These are phyloP conservation scores for Eupithecia subumbrata DNA, from an alignment of 2,888 invertebrate genomes.

Conservation along the genomic window DNA sequence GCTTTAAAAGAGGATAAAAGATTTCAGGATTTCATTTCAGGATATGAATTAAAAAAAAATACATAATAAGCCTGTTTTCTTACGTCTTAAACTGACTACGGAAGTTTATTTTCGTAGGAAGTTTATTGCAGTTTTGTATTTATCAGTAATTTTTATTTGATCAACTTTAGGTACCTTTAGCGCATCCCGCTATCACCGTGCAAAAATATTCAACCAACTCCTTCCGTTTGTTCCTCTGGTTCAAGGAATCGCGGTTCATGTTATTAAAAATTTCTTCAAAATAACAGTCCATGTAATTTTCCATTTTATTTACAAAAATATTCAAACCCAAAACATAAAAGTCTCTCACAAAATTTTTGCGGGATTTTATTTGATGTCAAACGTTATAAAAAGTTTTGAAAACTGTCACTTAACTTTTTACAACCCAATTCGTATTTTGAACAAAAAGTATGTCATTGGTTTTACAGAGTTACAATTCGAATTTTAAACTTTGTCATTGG, in stretches of 20 bases:
- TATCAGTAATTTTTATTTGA: no score
- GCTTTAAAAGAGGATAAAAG: no score
- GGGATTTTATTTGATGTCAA: constrained; percentile 2
- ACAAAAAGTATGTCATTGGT: constrained; percentile 6
- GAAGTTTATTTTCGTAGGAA: no score
- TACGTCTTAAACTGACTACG: no score
- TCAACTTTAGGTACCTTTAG: constrained; percentile 75
- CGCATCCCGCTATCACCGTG: constrained; percentile 90
- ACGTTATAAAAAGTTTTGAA: constrained; percentile 15
- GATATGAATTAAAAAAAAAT: no score
- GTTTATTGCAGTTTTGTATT: no score
- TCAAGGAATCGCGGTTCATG: constrained; percentile 88
- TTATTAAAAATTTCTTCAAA: constrained; percentile 89
- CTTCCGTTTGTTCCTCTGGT: constrained; percentile 88
- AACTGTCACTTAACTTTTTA: neutral
- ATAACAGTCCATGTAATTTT: constrained; percentile 90
- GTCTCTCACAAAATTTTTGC: neutral
- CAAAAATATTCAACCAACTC: constrained; percentile 91
- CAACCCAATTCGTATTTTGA: neutral
- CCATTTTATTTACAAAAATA: constrained; percentile 64
- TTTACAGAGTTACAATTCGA: neutral
- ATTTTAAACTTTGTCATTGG: neutral
- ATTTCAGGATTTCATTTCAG: no score
- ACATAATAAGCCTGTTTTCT: no score
- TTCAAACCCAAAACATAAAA: neutral